Percentiles rank a stretch among this genome's conserved stretches.
Evolutionary conservation across 2,797 vertebrate species (phyloP).

Genomic region (Falco cherrug): DNA sequence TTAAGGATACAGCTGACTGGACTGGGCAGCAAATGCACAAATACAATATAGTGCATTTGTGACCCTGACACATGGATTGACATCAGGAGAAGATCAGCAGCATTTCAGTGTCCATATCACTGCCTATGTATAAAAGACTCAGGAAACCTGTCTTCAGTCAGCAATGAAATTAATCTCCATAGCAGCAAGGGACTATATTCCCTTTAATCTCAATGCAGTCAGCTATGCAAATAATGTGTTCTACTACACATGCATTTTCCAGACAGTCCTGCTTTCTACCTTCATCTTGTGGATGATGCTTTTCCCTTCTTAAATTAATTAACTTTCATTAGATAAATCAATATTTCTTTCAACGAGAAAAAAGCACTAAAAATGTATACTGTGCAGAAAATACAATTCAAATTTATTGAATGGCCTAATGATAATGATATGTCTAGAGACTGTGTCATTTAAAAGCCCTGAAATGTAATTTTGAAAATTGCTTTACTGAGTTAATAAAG

Average conservation of each 20-base stretch:
- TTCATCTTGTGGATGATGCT: neutral
- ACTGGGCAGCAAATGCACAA: neutral
- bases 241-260: neutral
- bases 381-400: neutral
- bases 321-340: neutral
- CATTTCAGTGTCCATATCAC: neutral
- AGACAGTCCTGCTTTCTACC: neutral
- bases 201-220: neutral
- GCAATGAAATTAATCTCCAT: neutral
- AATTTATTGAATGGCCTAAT: neutral
- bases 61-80: accelerated
- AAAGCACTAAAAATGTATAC: neutral
- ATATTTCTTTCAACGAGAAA: neutral
- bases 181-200: neutral
- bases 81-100: neutral
- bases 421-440: neutral
- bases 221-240: neutral
- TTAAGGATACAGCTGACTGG: neutral
- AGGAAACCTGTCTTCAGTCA: neutral
- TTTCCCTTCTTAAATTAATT: neutral
- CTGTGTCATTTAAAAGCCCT: neutral
- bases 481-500: slow-evolving; percentile 15
- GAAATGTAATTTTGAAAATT: slow-evolving; percentile 28
- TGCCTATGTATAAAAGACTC: neutral
- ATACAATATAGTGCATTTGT: neutral